Evolutionary conservation across 92 coral and sea anemone species (phyloP).

Genomic region (Zoanthus solanderi): DNA sequence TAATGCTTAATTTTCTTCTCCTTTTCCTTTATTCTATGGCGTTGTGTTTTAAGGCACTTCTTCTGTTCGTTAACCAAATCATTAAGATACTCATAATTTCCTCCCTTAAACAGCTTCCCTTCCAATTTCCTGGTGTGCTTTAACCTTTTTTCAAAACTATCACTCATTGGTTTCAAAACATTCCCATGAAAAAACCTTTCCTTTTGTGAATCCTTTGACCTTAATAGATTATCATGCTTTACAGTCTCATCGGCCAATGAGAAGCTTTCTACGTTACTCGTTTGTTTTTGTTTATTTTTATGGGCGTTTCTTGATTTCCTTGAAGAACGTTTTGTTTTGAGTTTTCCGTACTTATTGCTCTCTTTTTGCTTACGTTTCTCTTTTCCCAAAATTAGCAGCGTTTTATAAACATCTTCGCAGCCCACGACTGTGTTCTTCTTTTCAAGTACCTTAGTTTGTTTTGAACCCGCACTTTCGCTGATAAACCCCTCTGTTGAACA

Average conservation of each 20-base stretch:
- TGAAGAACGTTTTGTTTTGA: constrained; percentile 30
- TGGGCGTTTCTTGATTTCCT: neutral
- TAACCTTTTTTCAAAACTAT: neutral
- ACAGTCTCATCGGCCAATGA: neutral
- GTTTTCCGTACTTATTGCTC: constrained; percentile 43
- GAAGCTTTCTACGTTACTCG: neutral
- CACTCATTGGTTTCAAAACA: neutral
- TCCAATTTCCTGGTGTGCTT: neutral
- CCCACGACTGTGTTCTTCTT: constrained; percentile 1
- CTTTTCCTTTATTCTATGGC: constrained; percentile 48
- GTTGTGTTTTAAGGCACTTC: constrained; percentile 58
- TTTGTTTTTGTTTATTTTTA: neutral
- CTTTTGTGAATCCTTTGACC: neutral
- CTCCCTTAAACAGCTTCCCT: constrained; percentile 1
- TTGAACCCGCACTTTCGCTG: neutral
- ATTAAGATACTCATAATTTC: constrained; percentile 22
- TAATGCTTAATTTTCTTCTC: constrained; percentile 55
- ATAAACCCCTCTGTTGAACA: neutral
- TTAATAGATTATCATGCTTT: neutral
- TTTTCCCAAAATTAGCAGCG: constrained; percentile 33
- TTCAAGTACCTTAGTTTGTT: neutral
- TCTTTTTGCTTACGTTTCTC: constrained; percentile 21
- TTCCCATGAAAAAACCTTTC: neutral
- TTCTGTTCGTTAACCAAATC: constrained; percentile 53
- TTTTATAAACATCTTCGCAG: neutral